Base-by-base conservation (phyloP, 2,797 vertebrate genomes). In the Crax fasciolata region DNA sequence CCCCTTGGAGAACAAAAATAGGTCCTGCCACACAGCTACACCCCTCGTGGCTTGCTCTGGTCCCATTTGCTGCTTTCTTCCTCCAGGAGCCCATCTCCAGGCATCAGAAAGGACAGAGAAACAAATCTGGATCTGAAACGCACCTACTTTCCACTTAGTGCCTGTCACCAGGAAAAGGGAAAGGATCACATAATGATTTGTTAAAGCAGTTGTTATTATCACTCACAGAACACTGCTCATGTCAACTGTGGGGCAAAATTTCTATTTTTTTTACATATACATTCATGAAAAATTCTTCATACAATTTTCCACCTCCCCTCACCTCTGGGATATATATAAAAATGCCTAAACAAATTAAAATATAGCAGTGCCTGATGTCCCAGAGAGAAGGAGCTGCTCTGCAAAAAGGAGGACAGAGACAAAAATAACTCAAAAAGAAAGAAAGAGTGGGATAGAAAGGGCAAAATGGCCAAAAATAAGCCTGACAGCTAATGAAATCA, bases 391-490 rank as follows among this genome's bases (percentile, higher is more conserved):
- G 46, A 90, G 76, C 39, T 95, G 89, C 72, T 93, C 92, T 8
- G 18, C 51, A 79, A 87, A 96, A 97, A 97, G 57, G 89, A 96
- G 96, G 96, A 93, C 94, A 82, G 93, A 91, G 93, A 85, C 87
- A 92, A 95, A 96, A 94, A 94, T 93, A 96, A 93, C 85, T 59
- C 59, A 94, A 52, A 59, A 87, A 83, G 84, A 96, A 96, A 93
- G 52, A 28, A 87, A 94, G 92, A 90, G 59, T 68, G 81, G 61
- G 38, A 90, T 94, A 94, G 83, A 83, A 84, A 96, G 95, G 85
- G 70, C 94, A 90, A 93, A 95, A 87, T 23, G 57, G 77, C 77
- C 91, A 79, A 96, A 96, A 96, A 96, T 95, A 96, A 94, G 75
- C 57, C 94, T 84, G 77, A 58, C 1, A 8, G 74, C 35, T 96